Evolutionary conservation across 2,797 vertebrate genomes (phyloP), one percentile per base, ranked within the genome.

Genomic region (Rhadinocentrus ornatus): DNA sequence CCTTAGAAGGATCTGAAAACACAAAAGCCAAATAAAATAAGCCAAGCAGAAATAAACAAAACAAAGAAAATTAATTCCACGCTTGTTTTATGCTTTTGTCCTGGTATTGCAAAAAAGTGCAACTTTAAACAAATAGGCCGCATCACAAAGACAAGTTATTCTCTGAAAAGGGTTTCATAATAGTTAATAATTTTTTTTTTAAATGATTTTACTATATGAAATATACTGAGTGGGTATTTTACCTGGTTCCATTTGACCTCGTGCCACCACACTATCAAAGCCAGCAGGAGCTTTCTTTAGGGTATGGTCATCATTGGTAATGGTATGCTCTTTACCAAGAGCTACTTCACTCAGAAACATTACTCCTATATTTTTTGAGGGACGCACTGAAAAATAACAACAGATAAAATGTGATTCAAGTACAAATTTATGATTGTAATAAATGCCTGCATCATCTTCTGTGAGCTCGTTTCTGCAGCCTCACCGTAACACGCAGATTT

Each of bases 311-410:
- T 96, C 94, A 0, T 0, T 0, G 22, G 93, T 95, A 87, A 97
- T 95, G 59, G 76, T 88, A 71, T 88, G 27, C 66, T 96, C 94
- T 76, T 91, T 94, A 44, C 97, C 97, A 2, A 98, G 92, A 26
- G 95, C 96, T 16, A 98, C 97, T 86, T 99, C 97, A 0, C 87
- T 86, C 84, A 99, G 92, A 90, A 98, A 97, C 97, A 99, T 97
- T 84, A 99, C 94, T 69, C 96, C 96, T 0, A 92, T 80, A 0
- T 56, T 74, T 29, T 94, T 86, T 26, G 89, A 93, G 0, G 90
- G 83, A 1, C 15, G 0, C 73, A 97, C 97, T 98, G 15, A n/a
- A 57, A 83, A 82, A 1, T 22, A 2, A 69, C 0, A 4, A 7
- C 3, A 73, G 0, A 75, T 4, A 67, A 65, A 55, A 55, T 12